Conservation (phyloP, 2,113 vertebrate species). For the Verasper variegatus region DNA sequence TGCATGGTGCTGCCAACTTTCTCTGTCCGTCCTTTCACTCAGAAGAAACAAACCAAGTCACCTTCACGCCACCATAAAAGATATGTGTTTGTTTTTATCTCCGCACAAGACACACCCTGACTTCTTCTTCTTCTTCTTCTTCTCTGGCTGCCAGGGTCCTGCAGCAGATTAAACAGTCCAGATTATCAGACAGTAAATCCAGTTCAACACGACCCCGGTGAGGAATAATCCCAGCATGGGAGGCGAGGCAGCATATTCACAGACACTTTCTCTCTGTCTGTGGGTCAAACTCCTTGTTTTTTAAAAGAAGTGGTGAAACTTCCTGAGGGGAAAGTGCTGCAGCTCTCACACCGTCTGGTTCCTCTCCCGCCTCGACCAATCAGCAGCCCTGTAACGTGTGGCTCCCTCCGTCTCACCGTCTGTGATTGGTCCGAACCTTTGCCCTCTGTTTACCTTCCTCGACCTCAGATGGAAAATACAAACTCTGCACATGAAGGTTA, state of each 20-base stretch:
- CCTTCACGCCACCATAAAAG: background rate
- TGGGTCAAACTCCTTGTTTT: background rate
- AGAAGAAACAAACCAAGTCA: background rate
- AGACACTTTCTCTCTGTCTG: background rate
- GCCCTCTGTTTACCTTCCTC: conserved; percentile 15
- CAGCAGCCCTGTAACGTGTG: background rate
- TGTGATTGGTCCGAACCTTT: conserved; percentile 2
- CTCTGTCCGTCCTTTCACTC: background rate
- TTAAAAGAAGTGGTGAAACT: conserved; percentile 5
- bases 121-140: background rate
- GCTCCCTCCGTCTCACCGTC: accelerated
- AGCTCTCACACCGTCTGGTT: background rate
- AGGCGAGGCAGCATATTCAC: background rate
- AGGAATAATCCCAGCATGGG: background rate
- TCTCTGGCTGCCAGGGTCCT: background rate
- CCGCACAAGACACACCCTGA: background rate
- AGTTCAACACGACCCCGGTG: accelerated
- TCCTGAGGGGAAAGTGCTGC: background rate
- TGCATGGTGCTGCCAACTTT: conserved; percentile 32
- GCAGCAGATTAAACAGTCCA: too few relatives aligned
- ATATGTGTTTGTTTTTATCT: background rate
- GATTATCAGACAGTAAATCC: background rate
- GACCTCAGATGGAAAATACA: background rate
- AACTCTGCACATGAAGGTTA: background rate
- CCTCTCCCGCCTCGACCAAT: conserved; percentile 26